Conservation (phyloP, 30 jellyfish, hydroid and myxozoan genomes). For the Mastigias papua region DNA sequence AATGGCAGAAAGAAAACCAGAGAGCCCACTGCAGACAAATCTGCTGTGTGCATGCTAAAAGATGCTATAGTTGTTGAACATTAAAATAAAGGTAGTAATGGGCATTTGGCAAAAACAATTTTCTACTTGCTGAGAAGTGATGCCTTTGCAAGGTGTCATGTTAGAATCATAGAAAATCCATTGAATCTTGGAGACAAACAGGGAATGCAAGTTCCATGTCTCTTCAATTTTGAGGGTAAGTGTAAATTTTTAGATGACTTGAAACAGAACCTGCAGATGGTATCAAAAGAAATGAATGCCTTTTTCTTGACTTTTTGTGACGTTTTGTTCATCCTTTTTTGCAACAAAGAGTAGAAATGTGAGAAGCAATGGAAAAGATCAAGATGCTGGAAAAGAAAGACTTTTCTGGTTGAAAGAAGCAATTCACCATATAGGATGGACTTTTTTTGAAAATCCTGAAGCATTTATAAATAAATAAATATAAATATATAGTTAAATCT, state of each 20-base stretch:
- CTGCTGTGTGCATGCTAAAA: slow-evolving; percentile 23
- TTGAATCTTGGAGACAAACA: slow-evolving; percentile 1
- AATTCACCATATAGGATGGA: too few relatives aligned
- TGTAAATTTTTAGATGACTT: slow-evolving; percentile 1
- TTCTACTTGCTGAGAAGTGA: slow-evolving; percentile 32
- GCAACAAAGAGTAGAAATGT: too few relatives aligned
- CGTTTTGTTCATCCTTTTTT: too few relatives aligned
- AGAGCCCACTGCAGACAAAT: slow-evolving; percentile 33
- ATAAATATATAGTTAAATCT: too few relatives aligned
- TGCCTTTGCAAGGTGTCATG: neutral
- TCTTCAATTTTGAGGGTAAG: neutral
- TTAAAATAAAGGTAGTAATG: slow-evolving; percentile 17
- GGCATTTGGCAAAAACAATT: slow-evolving; percentile 44
- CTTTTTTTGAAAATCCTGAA: too few relatives aligned
- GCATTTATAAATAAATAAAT: too few relatives aligned
- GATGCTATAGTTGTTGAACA: slow-evolving; percentile 31
- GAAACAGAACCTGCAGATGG: slow-evolving; percentile 9
- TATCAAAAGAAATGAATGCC: too few relatives aligned
- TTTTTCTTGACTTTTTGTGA: too few relatives aligned
- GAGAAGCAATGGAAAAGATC: too few relatives aligned
- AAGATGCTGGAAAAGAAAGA: too few relatives aligned
- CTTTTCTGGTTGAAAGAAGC: too few relatives aligned
- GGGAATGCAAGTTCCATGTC: slow-evolving; percentile 29
- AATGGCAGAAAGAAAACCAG: slow-evolving; percentile 13
- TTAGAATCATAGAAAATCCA: neutral